These are phyloP conservation scores for Pluvianellus socialis DNA, from an alignment of 2,113 vertebrate species.

Conservation along the genomic window DNA sequence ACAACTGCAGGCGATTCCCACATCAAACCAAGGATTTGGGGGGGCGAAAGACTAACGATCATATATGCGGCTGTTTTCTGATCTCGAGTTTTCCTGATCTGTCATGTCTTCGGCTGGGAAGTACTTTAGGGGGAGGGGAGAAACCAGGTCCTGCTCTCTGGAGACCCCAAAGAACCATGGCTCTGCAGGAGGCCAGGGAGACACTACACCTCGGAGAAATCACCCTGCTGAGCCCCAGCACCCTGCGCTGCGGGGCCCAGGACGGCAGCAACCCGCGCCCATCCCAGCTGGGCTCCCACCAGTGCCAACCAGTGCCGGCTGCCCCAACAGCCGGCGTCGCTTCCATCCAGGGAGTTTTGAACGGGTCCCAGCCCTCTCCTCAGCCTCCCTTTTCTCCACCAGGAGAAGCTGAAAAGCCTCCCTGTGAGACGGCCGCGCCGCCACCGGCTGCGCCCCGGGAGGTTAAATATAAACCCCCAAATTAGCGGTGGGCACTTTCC, in stretches of 20 bases:
- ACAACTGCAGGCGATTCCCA: accelerated
- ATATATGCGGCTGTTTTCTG: accelerated
- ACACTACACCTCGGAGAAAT: background rate
- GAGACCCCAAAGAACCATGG: background rate
- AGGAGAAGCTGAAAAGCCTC: background rate
- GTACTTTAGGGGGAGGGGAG: background rate
- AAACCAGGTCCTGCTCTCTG: background rate
- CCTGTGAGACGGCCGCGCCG: background rate
- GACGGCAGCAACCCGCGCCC: accelerated
- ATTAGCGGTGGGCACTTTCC: background rate
- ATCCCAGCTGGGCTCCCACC: accelerated
- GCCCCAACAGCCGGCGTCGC: accelerated
- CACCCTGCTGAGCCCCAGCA: background rate
- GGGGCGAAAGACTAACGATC: background rate
- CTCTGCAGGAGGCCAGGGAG: background rate
- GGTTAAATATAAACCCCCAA: background rate
- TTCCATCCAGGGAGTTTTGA: background rate
- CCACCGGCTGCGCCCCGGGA: background rate
- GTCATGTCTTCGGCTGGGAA: background rate
- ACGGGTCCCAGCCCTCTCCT: background rate
- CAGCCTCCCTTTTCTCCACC: background rate
- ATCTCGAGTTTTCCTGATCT: background rate
- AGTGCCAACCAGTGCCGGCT: accelerated
- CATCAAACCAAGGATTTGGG: background rate
- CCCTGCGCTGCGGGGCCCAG: too few relatives aligned